Evolutionary conservation across 2,113 vertebrate species (phyloP), one percentile per base, ranked within the genome.

Genomic region (Prietella phreatophila): DNA sequence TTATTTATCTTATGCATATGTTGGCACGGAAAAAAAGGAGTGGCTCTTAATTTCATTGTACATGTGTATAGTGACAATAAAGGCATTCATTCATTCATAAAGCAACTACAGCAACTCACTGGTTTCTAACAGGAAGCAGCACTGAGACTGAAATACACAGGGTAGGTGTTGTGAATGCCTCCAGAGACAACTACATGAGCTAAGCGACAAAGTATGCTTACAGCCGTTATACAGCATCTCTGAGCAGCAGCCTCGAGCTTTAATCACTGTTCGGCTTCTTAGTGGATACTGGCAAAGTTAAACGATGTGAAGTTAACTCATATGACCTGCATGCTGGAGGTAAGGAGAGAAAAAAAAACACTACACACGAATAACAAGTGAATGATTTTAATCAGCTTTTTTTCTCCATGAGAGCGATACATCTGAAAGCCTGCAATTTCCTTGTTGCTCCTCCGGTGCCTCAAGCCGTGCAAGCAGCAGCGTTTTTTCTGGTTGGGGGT

Each of bases 401-500:
- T 39, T 39, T 39, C 67, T 71, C 33, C 69, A 39, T 20, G n/a
- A 60, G 65, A 75, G 69, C 10, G 76, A 87, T 20, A 83, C 36
- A 25, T n/a, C 25, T 87, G 78, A 80, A 2, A 88, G 65, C 58
- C n/a, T 50, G 17, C 14, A 73, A 89, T 75, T 86, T 61, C 60
- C n/a, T 89, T 22, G 17, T n/a, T 33, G 63, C 33, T 85, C 53
- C 25, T 89, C 22, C 20, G 30, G 3, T 17, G n/a, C 9, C 8
- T 20, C 82, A 50, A 39, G 81, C 75, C 80, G 73, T 27, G 53
- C 61, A 42, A 87, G 81, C 87, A 81, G 73, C 79, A 78, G 81
- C 56, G 83, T n/a, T 82, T 85, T 85, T 50, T 47, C 58, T 79
- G 71, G 84, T 63, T 67, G 8, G 47, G 55, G 87, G 82, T 78